Percentiles rank a stretch among this genome's conserved stretches.
These are phyloP conservation scores for Julus scanicus DNA, from an alignment of 2,888 invertebrate genomes.

Conservation along the genomic window DNA sequence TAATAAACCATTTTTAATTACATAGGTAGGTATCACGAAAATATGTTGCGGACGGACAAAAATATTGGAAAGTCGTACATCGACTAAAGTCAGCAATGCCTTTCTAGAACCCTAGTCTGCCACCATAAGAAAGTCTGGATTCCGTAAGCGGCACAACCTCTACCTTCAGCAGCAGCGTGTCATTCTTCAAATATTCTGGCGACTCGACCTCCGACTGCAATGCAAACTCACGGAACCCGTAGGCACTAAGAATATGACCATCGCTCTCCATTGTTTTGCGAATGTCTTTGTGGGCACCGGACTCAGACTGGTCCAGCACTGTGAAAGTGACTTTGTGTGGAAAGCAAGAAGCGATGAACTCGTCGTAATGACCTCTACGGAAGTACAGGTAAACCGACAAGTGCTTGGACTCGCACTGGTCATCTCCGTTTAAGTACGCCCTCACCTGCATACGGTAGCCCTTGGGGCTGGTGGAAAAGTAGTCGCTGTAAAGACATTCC, in stretches of 20 bases:
- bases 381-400: conserved; percentile 8
- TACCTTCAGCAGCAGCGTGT: neutral
- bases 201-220: neutral
- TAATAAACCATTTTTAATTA: neutral
- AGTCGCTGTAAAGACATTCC: neutral
- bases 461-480: neutral
- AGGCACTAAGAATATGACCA: neutral
- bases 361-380: conserved; percentile 6
- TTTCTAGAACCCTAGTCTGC: neutral
- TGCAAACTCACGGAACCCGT: neutral
- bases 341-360: neutral
- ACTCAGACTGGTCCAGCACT: neutral
- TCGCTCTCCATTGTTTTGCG: conserved; percentile 13
- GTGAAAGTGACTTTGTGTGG: conserved; percentile 44
- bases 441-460: conserved; percentile 43
- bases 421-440: neutral
- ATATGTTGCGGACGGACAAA: no score
- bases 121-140: neutral
- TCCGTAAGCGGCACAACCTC: neutral
- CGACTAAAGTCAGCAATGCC: no score
- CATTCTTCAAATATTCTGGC: neutral
- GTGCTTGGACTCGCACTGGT: conserved; percentile 4
- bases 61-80: neutral
- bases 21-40: no score
- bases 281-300: neutral